A percentile compares a stretch with the other conserved stretches of the same genome.
phyloP scores from a whole-genome alignment of 2,113 vertebrate species.

The Mastomys natalensis region DNA sequence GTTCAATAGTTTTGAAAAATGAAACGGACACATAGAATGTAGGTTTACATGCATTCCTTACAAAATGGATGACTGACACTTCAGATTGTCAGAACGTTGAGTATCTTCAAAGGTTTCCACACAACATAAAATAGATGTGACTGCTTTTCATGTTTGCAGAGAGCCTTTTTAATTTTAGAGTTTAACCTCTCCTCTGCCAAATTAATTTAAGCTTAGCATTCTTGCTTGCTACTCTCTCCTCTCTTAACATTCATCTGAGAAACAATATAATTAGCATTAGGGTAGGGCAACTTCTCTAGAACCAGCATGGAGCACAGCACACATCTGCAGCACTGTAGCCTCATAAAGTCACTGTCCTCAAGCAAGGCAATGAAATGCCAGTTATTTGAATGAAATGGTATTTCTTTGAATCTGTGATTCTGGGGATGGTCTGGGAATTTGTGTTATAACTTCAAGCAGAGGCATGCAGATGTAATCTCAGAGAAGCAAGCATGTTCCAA shows the following conservation, averaged over 20 bases:
- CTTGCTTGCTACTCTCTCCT: not conserved
- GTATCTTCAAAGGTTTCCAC: conserved; percentile 57
- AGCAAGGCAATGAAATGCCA: not conserved
- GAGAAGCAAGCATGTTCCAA: not conserved
- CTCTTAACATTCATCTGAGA: not conserved
- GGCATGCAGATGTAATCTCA: not conserved
- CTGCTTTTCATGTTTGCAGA: conserved; percentile 21
- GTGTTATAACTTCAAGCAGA: not conserved
- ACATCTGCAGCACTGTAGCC: not conserved
- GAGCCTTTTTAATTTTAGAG: conserved; percentile 55
- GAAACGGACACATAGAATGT: conserved; percentile 31
- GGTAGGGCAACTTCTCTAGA: not conserved
- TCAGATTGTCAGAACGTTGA: conserved; percentile 72
- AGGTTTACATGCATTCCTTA: conserved; percentile 47
- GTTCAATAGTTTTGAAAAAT: conserved; percentile 51
- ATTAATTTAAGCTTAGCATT: not conserved
- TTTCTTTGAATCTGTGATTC: not conserved
- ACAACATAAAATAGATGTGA: not conserved
- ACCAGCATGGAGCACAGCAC: not conserved
- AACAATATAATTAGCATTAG: not conserved
- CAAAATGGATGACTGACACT: conserved; percentile 65
- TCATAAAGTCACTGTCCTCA: not conserved
- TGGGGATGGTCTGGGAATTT: not conserved
- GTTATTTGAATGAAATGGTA: not conserved
- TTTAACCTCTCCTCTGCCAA: conserved; percentile 46